phyloP scores from a whole-genome alignment of 2,797 vertebrate genomes.

The Sebastes aleutianus region DNA sequence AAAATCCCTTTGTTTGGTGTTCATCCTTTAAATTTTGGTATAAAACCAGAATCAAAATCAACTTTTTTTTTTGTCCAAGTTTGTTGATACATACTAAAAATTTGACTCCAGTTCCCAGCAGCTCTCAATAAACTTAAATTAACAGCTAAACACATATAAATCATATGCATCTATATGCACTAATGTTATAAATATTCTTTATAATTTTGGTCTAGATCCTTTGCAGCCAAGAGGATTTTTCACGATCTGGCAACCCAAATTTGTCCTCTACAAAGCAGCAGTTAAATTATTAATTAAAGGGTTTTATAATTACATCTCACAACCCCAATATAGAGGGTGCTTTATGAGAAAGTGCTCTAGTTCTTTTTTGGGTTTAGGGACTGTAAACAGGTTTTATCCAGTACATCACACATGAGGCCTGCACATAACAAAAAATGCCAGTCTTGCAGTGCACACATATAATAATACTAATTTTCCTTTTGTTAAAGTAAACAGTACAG shows the following conservation, averaged over 20 bases:
- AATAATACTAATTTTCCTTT: neutral
- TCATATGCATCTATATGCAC: too few relatives aligned
- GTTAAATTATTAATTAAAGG: neutral
- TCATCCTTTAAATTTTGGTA: neutral
- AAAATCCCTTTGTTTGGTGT: neutral
- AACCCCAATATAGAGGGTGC: neutral
- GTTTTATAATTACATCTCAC: neutral
- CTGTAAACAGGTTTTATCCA: neutral
- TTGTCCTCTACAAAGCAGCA: neutral
- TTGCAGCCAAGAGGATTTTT: neutral
- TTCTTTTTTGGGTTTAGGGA: conserved; percentile 4
- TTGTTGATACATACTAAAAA: neutral
- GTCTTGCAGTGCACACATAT: neutral
- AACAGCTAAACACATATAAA: neutral
- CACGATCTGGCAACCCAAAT: neutral
- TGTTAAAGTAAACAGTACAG: neutral
- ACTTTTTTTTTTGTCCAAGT: neutral
- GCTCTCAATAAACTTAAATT: neutral
- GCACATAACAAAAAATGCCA: too few relatives aligned
- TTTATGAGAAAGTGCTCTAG: neutral
- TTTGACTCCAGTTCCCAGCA: neutral
- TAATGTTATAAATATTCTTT: neutral
- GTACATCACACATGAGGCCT: neutral
- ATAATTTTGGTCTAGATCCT: too few relatives aligned
- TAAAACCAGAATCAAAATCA: neutral